Base-by-base conservation (phyloP, 2,797 vertebrate genomes). In the Uromys caudimaculatus region DNA sequence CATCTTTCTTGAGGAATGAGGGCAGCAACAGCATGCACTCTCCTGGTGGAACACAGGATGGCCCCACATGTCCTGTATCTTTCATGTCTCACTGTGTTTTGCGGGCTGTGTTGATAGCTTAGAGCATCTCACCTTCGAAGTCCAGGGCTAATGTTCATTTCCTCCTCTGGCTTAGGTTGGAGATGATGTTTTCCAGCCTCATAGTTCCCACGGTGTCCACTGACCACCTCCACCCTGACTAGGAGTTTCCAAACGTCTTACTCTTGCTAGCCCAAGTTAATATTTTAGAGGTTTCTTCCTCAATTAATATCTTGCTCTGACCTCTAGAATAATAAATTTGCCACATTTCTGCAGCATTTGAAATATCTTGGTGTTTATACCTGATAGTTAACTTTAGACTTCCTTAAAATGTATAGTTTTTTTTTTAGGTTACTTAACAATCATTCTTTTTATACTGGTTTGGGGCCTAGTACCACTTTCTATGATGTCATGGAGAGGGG, bases 121-220 rank as follows among this genome's bases (percentile, higher is more conserved):
- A 38, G 56, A 77, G 81, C 27, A 44, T 44, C 44, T 32, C 69
- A 52, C 9, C 86, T 93, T 91, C 88, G 90, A 87, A 91, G 86
- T 91, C 83, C 47, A 91, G 62, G 93, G 76, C 76, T 95, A 75
- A 29, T 7, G 86, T 95, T 91, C 93, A 69, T 91, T 93, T 96
- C 90, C 89, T 96, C 58, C 38, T 58, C 23, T 24, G 56, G 88
- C 73, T 78, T 50, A 92, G 91, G 73, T 82, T 82, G 54, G 32
- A 91, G n/a, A 76, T 69, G 35, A 71, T 67, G 56, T 92, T 77
- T 62, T 38, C 64, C 85, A 50, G 38, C 24, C 64, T 91, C 10
- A 0, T 32, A 58, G 89, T 75, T 93, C 52, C 85, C 78, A 73
- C 29, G 54, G 52, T 14, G 82, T 84, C 56, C 47, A 58, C 50